phyloP scores from a whole-genome alignment of 2,113 vertebrate species.

The Lichenostomus cassidix region DNA sequence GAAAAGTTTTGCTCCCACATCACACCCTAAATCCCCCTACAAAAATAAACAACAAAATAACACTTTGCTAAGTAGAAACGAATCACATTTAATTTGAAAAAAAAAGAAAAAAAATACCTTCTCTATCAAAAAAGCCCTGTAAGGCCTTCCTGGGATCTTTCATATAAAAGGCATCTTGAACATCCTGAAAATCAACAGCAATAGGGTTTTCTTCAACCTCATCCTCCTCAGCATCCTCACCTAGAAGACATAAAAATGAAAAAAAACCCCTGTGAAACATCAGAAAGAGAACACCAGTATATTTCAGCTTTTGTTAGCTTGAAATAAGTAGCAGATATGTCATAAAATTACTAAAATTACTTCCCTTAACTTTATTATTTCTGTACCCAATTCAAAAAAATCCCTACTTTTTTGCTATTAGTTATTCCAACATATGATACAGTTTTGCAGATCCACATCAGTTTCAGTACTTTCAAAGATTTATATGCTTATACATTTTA shows the following conservation, averaged over 20 bases:
- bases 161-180: conserved; percentile 93
- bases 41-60: background rate
- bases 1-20: background rate
- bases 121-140: conserved; percentile 96
- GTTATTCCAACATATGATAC: background rate
- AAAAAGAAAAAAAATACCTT: conserved; percentile 76
- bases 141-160: conserved; percentile 96
- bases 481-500: background rate
- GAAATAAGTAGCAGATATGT: background rate
- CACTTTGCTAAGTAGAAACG: background rate
- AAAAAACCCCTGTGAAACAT: rapidly evolving
- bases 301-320: background rate
- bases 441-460: background rate
- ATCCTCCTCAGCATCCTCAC: conserved; percentile 90
- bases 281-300: background rate
- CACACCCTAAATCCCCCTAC: background rate
- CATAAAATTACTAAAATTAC: background rate
- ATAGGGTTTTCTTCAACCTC: conserved; percentile 98
- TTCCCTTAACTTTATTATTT: background rate
- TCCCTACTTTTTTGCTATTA: background rate
- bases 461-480: background rate
- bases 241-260: conserved; percentile 54
- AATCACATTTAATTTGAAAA: background rate
- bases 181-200: conserved; percentile 92
- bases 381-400: rapidly evolving